Base-by-base conservation (phyloP, 2,797 vertebrate genomes). In the Vipera ursinii region DNA sequence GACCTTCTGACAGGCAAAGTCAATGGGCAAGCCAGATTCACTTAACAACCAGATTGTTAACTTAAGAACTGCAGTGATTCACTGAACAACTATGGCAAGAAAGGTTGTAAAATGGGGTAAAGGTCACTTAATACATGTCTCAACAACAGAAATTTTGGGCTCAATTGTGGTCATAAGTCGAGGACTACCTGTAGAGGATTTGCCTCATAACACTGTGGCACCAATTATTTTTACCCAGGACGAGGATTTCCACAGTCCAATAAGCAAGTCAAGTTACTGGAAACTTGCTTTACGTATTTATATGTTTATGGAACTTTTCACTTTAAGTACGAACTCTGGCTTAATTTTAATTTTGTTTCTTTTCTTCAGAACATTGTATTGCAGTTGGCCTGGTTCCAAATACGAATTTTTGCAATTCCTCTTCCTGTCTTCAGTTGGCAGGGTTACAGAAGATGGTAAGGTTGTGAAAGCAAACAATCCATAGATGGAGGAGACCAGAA, bases 201-300 rank as follows among this genome's bases (percentile, higher is more conserved):
- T 91, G 53, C 38, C 88, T 91, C 28, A 1, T 94, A 93, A 92
- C 93, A 38, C 14, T 12, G 4, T 88, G 90, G 78, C 44, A 92
- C 89, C 92, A 93, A 32, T 3, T 92, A 0, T 51, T 95, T 94
- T 92, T 1, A 24, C 0, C 17, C 88, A 38, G 0, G 82, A 87
- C 3, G 15, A 63, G 2, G n/a, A 88, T 26, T 20, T 69, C 12
- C 78, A 73, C 8, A 44, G 57, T 86, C 89, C 17, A 32, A 89
- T 63, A 85, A 0, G 24, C 78, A 89, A n/a, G 2, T 91, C 26
- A 92, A 38, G 53, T 91, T 92, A 20, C 32, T 9, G 8, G 15
- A 86, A 10, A 82, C 1, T 17, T 65, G 28, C n/a, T 65, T 13
- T 14, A 63, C 0, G 0, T 65, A n/a, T 65, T 65, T 65, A n/a